Base-by-base conservation (phyloP, 1,140 invertebrate genomes). In the Diachasmimorpha longicaudata region DNA sequence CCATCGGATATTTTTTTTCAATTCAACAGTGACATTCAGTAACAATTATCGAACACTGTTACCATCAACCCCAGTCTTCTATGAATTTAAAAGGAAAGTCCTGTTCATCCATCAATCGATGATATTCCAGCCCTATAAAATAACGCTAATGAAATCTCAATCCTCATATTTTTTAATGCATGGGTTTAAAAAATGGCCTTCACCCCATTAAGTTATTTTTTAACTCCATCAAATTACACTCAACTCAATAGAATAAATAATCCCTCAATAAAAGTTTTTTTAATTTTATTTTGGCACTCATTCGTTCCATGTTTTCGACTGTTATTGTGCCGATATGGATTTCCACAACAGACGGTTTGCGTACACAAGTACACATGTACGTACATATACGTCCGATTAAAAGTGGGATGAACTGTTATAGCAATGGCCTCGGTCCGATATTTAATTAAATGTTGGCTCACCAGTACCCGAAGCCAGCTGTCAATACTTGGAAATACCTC, bases 401-500 rank as follows among this genome's bases (percentile, higher is more conserved):
- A 68, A 68, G 36, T 39, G n/a, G 36, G 25, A 68, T 68, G 36
- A 39, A 68, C 25, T 19, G 31, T 37, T 68, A n/a, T 66, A 37
- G 36, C 14, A 68, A 68, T 68, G 66, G 39, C 25, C 25, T 68
- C n/a, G 66, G 14, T 70, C 72, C 78, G 79, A 81, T 86, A 86
- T 86, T 84, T 85, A 86, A 86, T 86, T 86, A 85, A 85, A 85
- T 83, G 78, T 78, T 78, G 75, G 76, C 73, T 71, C 48, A 52
- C 48, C 48, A 79, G 69, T 76, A 79, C 31, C 78, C 76, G 77
- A 83, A 82, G 85, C 84, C 80, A 85, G 82, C 81, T 81, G 79
- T 83, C 83, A 83, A 86, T 86, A 86, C 84, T 85, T 37, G 70
- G 36, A 42, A 75, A 75, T 55, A 58, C n/a, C 70, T 70, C 52